phyloP scores from a whole-genome alignment of 2,113 vertebrate species.

The Helogale parvula region DNA sequence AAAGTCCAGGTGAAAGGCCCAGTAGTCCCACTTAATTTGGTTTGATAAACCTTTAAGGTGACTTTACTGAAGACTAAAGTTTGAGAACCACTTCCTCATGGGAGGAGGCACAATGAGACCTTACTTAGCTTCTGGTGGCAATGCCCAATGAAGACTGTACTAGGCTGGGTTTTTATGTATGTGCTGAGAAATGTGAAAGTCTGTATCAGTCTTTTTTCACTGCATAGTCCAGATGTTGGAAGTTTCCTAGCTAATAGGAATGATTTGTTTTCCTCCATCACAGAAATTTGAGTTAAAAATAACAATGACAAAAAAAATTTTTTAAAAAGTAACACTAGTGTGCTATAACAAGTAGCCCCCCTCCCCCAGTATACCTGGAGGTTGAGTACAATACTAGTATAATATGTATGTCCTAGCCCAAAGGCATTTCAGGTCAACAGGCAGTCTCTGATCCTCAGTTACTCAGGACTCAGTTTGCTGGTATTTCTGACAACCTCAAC shows the following conservation, averaged over 20 bases:
- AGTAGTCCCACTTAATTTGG: background rate
- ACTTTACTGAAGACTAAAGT: background rate
- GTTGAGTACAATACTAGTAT: background rate
- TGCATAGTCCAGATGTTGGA: background rate
- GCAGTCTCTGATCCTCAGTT: background rate
- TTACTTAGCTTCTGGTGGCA: background rate
- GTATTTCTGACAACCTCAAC: background rate
- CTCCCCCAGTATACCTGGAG: background rate
- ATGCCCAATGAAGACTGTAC: background rate
- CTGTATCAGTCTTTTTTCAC: background rate
- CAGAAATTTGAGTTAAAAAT: background rate
- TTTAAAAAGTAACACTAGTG: background rate
- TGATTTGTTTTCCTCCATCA: background rate
- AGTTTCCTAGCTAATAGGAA: background rate
- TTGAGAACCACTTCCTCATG: background rate
- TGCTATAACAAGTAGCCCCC: fast-evolving
- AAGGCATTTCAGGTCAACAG: background rate
- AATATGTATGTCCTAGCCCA: background rate
- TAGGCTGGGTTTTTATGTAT: background rate
- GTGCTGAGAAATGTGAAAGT: background rate
- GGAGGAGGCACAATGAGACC: background rate
- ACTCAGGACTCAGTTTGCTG: background rate
- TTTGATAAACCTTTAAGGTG: background rate
- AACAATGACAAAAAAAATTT: background rate
- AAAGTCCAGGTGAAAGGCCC: background rate